Conservation (phyloP, 2,113 vertebrate genomes). For the Archilochus colubris region DNA sequence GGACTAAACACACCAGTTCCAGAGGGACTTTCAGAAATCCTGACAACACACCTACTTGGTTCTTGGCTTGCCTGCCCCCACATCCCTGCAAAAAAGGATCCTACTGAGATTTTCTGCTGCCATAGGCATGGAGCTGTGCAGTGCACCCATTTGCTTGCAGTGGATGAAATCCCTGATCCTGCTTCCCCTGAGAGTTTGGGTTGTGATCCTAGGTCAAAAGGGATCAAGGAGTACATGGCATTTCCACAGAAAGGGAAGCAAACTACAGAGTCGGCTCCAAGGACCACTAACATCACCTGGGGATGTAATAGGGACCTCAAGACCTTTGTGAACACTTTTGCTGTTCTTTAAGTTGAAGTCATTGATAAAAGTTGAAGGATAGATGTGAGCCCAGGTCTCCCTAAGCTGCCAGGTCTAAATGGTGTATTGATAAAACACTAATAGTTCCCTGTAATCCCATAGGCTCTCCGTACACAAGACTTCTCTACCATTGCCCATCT, state of each 20-base stretch:
- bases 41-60: background rate
- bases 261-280: background rate
- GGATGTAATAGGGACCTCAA: fast-evolving
- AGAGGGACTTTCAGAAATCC: background rate
- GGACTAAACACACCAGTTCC: slow-evolving; percentile 4
- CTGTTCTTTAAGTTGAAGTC: background rate
- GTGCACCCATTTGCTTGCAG: background rate
- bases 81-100: background rate
- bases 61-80: background rate
- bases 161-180: background rate
- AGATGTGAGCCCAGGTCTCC: background rate
- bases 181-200: fast-evolving
- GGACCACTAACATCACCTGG: background rate
- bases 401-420: background rate
- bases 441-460: background rate
- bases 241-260: background rate
- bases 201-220: background rate
- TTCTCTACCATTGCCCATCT: background rate
- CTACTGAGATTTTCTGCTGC: background rate
- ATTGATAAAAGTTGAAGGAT: background rate
- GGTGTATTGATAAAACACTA: background rate
- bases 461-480: background rate
- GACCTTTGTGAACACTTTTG: background rate
- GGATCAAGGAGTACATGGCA: background rate
- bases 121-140: background rate